Conservation (phyloP, 1,140 invertebrate species). For the Frieseomelitta varia region DNA sequence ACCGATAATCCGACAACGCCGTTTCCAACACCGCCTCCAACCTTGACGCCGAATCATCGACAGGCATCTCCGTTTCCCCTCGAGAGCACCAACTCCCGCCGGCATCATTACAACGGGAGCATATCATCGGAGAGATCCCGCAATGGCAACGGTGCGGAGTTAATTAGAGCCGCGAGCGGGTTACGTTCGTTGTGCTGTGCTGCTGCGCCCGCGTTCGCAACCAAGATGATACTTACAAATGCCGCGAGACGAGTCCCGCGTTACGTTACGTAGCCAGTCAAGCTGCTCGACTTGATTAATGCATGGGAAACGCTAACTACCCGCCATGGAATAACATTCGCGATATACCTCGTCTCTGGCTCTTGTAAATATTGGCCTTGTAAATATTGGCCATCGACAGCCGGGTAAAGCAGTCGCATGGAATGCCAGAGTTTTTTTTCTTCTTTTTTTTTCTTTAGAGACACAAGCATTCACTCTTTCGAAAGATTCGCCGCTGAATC, state of each 20-base stretch:
- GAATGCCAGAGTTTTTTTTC: neutral
- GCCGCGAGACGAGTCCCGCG: constrained; percentile 51
- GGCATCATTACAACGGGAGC: constrained; percentile 81
- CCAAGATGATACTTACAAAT: constrained; percentile 51
- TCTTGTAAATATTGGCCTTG: constrained; percentile 33
- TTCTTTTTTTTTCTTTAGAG: too few species aligned
- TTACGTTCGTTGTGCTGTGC: constrained; percentile 14
- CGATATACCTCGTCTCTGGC: neutral
- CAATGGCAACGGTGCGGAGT: constrained; percentile 71
- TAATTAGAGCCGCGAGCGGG: constrained; percentile 60
- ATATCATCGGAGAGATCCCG: constrained; percentile 74
- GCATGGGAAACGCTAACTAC: constrained; percentile 3
- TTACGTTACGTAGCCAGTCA: constrained; percentile 32
- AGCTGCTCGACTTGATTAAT: constrained; percentile 23
- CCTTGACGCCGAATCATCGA: constrained; percentile 82
- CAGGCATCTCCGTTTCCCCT: constrained; percentile 87
- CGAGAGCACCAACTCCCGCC: constrained; percentile 85
- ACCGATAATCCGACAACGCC: constrained; percentile 81
- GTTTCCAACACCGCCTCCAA: constrained; percentile 81
- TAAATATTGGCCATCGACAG: too few species aligned
- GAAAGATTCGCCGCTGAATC: too few species aligned
- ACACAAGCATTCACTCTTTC: too few species aligned
- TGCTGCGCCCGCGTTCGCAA: constrained; percentile 19
- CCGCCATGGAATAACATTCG: constrained; percentile 27
- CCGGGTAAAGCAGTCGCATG: neutral